Base-by-base conservation (phyloP, 2,113 vertebrate genomes). In the Tor tambroides region DNA sequence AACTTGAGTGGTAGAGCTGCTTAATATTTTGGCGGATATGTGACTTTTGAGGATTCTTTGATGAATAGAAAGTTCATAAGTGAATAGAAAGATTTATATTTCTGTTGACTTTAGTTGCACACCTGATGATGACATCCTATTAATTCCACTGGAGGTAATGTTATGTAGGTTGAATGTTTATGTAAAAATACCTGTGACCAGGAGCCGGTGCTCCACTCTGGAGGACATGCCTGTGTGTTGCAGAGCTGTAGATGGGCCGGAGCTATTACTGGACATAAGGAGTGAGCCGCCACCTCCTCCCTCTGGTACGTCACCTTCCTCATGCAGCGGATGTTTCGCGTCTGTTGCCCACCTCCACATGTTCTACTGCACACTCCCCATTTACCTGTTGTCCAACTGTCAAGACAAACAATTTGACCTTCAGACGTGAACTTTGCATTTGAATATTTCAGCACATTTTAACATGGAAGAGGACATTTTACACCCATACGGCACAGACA, bases 271-370 rank as follows among this genome's bases (percentile, higher is more conserved):
- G 98, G 97, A 90, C 98, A 99, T 84, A 97, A 92, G 0, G 96
- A 95, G 88, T 96, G 97, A 0, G 94, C 84, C 67, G 95, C 96
- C 0, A 91, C 88, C 80, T 97, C 97, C 32, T 98, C 97, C 54
- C 95, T 93, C 78, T 97, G 96, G 90, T 97, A 97, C 17, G 96
- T 94, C 67, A 94, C 95, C 90, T 94, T 99, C 90, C 97, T 97
- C 83, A 97, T 87, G 86, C 98, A 99, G 82, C 95, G 95, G 86
- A 98, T 79, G 0, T 91, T 92, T 15, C 98, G 95, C 6, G 91
- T 97, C 92, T 98, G 97, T 88, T 98, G 95, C 2, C 98, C 98
- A 2, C 95, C 96, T 0, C 96, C 97, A 71, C 98, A 99, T 0
- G 96, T 95, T 38, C 92, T 94, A 89, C 96, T 99, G 93, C 98